Evolutionary conservation across 2,113 vertebrate genomes (phyloP).

Genomic region (Caranx melampygus): DNA sequence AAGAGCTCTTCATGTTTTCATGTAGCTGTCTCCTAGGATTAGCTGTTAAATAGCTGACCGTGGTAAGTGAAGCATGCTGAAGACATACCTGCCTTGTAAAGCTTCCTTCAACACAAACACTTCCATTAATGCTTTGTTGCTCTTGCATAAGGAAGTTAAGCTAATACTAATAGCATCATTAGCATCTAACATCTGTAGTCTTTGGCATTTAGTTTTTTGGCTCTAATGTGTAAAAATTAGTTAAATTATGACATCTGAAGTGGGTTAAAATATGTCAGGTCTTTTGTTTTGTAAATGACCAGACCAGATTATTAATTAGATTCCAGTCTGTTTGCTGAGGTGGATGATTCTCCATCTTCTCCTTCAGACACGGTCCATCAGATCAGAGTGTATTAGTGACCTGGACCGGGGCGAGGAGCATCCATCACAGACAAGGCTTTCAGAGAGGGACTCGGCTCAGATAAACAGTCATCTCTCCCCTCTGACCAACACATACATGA

Average conservation of each 20-base stretch:
- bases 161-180: background rate
- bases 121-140: background rate
- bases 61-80: background rate
- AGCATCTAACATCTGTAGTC: background rate
- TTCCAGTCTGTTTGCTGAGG: conserved; percentile 5
- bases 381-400: conserved; percentile 53
- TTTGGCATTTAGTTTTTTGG: too few relatives aligned
- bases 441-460: conserved; percentile 52
- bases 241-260: background rate
- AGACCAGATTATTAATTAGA: background rate
- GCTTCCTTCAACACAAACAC: background rate
- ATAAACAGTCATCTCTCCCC: conserved; percentile 56
- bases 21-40: background rate
- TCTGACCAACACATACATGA: conserved; percentile 44
- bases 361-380: background rate
- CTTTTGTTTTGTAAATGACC: background rate
- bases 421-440: conserved; percentile 67
- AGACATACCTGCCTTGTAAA: background rate
- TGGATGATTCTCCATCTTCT: conserved; percentile 6
- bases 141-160: background rate
- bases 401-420: conserved; percentile 39
- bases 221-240: background rate
- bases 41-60: background rate
- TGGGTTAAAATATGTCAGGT: background rate
- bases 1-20: too few relatives aligned